A percentile compares a stretch with the other conserved stretches of the same genome.
Evolutionary conservation across 2,888 invertebrate species (phyloP).

Genomic region (Isoperla grammatica): DNA sequence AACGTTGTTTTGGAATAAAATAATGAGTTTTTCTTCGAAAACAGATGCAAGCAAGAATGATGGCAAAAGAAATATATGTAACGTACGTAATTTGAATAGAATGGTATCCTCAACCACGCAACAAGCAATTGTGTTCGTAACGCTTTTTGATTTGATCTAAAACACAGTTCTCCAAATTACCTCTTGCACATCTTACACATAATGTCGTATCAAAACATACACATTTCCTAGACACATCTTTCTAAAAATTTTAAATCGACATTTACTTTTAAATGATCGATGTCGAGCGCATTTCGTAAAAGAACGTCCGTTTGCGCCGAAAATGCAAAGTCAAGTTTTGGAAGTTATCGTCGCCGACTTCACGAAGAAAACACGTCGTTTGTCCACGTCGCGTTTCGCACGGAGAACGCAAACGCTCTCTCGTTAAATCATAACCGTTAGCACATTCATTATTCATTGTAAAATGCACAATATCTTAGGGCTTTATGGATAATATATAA

Average conservation of each 20-base stretch:
- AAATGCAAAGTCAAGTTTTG: background rate
- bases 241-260: too few species aligned
- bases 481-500: background rate
- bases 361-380: too few species aligned
- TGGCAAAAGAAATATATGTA: constrained; percentile 18
- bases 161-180: too few species aligned
- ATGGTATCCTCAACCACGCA: background rate
- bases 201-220: too few species aligned
- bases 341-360: background rate
- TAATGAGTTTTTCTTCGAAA: background rate
- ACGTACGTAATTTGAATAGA: constrained; percentile 1
- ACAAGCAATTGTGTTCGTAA: background rate
- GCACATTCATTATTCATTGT: background rate
- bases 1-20: constrained; percentile 18
- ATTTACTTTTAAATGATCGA: too few species aligned
- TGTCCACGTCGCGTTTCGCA: too few species aligned
- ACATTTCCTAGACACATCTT: too few species aligned
- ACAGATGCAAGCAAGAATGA: constrained; percentile 18
- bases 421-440: background rate
- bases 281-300: too few species aligned
- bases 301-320: too few species aligned
- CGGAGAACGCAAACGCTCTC: too few species aligned
- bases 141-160: too few species aligned
- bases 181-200: too few species aligned
- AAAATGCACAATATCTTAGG: background rate